A percentile compares a stretch with the other conserved stretches of the same genome.
These are phyloP conservation scores for Hyalella azteca DNA, from an alignment of 2,888 invertebrate species.

Conservation along the genomic window DNA sequence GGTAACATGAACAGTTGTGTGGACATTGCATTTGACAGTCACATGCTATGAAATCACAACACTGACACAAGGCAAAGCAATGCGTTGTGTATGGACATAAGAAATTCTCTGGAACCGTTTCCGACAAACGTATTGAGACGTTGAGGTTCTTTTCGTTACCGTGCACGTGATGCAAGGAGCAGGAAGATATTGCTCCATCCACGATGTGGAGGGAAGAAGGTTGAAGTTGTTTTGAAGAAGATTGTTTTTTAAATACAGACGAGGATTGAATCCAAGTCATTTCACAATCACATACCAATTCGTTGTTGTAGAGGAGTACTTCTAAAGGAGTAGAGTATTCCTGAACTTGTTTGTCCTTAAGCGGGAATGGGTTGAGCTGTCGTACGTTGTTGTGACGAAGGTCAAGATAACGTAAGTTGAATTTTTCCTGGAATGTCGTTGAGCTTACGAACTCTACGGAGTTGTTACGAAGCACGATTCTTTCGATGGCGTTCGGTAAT, in stretches of 20 bases:
- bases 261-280: constrained; percentile 79
- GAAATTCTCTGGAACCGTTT: constrained; percentile 68
- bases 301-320: constrained; percentile 81
- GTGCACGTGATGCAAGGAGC: constrained; percentile 45
- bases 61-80: constrained; percentile 92
- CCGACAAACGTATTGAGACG: constrained; percentile 42
- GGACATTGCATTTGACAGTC: constrained; percentile 98
- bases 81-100: constrained; percentile 90
- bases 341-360: constrained; percentile 72
- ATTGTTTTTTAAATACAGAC: constrained; percentile 8
- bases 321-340: constrained; percentile 75
- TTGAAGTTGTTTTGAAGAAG: too few relatives aligned
- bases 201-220: neutral
- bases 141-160: constrained; percentile 20
- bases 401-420: constrained; percentile 76
- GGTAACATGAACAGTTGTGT: constrained; percentile 90
- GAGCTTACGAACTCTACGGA: constrained; percentile 67
- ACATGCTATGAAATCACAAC: constrained; percentile 95
- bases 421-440: constrained; percentile 74
- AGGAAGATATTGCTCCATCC: constrained; percentile 38
- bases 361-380: constrained; percentile 75
- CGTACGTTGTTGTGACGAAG: constrained; percentile 76
- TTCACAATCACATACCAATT: constrained; percentile 82
- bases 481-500: constrained; percentile 46
- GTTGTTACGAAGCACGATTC: constrained; percentile 44